These are phyloP conservation scores for Prinia subflava DNA, from an alignment of 2,113 vertebrate species.

Conservation along the genomic window DNA sequence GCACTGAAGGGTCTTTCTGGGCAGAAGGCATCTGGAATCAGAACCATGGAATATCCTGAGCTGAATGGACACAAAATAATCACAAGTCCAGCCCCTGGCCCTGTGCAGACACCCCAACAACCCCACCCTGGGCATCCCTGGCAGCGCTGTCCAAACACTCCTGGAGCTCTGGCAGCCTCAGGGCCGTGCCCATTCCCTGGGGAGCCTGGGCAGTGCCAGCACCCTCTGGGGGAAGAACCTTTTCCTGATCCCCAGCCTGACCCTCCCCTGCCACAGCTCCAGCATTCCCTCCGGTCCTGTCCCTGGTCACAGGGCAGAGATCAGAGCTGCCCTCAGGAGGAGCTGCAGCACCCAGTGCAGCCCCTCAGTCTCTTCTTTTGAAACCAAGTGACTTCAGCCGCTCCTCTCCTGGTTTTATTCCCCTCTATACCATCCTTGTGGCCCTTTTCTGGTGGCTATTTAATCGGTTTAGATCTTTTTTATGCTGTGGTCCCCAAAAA, in stretches of 20 bases:
- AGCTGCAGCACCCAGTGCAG: not conserved
- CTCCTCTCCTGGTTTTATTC: not conserved
- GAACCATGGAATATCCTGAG: not conserved
- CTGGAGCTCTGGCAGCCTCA: not conserved
- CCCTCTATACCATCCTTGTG: accelerated
- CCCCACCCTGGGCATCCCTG: not conserved
- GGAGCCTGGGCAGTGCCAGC: not conserved
- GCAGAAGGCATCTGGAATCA: not conserved
- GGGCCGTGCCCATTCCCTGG: not conserved
- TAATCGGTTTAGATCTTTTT: not conserved
- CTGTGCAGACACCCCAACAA: not conserved
- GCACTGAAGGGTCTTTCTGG: not conserved
- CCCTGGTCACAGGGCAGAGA: not conserved
- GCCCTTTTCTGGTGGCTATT: not conserved
- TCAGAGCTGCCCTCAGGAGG: accelerated
- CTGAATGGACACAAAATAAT: not conserved
- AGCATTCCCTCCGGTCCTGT: accelerated
- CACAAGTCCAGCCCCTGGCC: accelerated
- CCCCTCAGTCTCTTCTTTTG: not conserved
- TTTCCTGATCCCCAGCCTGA: accelerated
- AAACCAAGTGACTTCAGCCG: not conserved
- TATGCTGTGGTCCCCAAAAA: not conserved
- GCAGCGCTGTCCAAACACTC: accelerated
- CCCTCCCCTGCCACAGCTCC: accelerated
- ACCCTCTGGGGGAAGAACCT: not conserved